Conservation (phyloP, 2,888 invertebrate genomes). For the Morinoia aosen region DNA sequence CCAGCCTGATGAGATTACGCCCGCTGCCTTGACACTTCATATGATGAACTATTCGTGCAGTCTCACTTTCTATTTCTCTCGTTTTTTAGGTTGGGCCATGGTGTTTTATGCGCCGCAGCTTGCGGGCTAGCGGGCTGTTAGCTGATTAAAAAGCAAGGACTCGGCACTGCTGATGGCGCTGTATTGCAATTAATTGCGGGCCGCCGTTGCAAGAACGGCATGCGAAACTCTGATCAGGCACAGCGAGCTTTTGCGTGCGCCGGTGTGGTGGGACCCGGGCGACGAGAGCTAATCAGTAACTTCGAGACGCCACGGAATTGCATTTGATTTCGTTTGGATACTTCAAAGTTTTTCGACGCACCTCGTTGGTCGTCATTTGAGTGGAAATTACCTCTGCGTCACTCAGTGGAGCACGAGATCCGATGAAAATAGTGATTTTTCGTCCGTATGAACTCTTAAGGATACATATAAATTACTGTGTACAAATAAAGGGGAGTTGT, state of each 20-base stretch:
- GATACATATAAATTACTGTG: neutral
- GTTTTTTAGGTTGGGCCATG: neutral
- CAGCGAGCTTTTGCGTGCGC: neutral
- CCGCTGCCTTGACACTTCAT: slow-evolving; percentile 43
- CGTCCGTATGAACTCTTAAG: neutral
- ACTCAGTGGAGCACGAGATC: neutral
- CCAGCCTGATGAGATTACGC: slow-evolving; percentile 42
- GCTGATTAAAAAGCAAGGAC: slow-evolving; percentile 51
- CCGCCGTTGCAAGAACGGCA: neutral
- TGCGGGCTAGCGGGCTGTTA: slow-evolving; percentile 45
- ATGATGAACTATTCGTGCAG: slow-evolving; percentile 40
- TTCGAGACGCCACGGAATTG: neutral
- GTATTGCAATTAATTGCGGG: slow-evolving; percentile 45
- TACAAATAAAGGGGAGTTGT: neutral
- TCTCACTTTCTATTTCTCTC: neutral
- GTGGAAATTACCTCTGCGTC: neutral
- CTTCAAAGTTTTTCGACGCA: neutral
- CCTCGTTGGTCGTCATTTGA: neutral
- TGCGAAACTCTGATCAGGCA: neutral
- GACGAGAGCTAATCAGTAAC: neutral
- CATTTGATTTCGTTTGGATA: neutral
- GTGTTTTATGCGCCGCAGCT: slow-evolving; percentile 36
- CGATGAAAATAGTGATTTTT: neutral
- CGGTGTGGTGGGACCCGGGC: neutral
- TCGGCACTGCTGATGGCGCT: slow-evolving; percentile 28